phyloP scores from a whole-genome alignment of 2,888 invertebrate species.

The Drosophila conformis region DNA sequence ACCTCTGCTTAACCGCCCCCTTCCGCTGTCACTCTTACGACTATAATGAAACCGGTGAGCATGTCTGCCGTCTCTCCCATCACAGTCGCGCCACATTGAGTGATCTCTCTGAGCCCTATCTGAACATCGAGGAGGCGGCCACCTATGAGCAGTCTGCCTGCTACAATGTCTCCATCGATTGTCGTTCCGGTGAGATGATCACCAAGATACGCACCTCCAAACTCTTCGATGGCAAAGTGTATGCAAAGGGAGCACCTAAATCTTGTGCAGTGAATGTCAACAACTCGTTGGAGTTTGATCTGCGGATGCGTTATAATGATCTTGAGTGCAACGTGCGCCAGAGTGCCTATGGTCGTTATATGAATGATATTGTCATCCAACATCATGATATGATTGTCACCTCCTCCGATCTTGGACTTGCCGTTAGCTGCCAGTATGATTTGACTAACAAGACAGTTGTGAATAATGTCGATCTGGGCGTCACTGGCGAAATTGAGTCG shows the following conservation, averaged over 20 bases:
- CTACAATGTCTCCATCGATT: constrained; percentile 97
- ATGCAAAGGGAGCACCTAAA: constrained; percentile 96
- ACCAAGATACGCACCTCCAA: constrained; percentile 95
- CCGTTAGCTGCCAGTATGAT: constrained; percentile 97
- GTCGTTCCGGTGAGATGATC: constrained; percentile 95
- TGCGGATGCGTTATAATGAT: constrained; percentile 96
- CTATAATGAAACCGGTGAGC: constrained; percentile 95
- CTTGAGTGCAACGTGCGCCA: constrained; percentile 96
- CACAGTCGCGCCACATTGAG: constrained; percentile 94
- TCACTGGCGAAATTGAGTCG: constrained; percentile 93
- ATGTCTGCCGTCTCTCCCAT: constrained; percentile 95
- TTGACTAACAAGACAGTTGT: constrained; percentile 96
- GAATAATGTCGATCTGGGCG: constrained; percentile 95
- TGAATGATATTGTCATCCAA: constrained; percentile 96
- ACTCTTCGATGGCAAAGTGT: constrained; percentile 96
- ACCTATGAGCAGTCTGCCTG: constrained; percentile 97
- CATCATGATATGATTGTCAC: constrained; percentile 98
- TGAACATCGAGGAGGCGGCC: constrained; percentile 94
- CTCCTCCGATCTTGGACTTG: constrained; percentile 95
- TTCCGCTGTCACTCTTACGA: constrained; percentile 97
- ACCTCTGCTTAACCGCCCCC: constrained; percentile 94
- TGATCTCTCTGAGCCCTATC: constrained; percentile 94
- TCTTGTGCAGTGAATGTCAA: constrained; percentile 95
- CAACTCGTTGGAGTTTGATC: constrained; percentile 94
- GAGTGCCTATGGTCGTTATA: constrained; percentile 91